phyloP scores from a whole-genome alignment of 2,888 invertebrate genomes.

The Baronia brevicornis region DNA sequence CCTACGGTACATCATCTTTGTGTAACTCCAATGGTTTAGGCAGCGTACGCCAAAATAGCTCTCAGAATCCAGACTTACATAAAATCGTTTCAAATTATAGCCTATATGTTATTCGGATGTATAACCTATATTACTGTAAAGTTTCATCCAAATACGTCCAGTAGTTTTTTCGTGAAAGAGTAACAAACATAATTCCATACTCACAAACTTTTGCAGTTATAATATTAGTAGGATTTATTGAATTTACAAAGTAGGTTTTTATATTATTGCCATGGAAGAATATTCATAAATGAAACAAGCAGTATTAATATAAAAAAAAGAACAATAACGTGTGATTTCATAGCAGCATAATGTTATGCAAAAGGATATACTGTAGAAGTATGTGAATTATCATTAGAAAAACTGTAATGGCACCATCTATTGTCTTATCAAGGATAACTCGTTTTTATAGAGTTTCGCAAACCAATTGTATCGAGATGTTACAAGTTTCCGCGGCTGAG shows the following conservation, averaged over 20 bases:
- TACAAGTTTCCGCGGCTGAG: conserved; percentile 51
- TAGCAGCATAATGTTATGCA: conserved; percentile 28
- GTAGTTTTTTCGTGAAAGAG: too few relatives aligned
- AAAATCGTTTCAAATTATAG: too few relatives aligned
- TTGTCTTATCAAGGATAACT: conserved; percentile 66
- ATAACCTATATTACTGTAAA: too few relatives aligned
- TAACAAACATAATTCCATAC: too few relatives aligned
- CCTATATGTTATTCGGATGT: too few relatives aligned
- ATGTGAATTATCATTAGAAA: conserved; percentile 59
- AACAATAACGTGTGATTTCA: conserved; percentile 22
- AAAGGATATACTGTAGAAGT: conserved; percentile 45
- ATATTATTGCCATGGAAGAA: conserved; percentile 11
- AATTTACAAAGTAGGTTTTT: conserved; percentile 4
- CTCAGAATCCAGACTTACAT: too few relatives aligned
- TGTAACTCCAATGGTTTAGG: too few relatives aligned
- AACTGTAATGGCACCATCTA: conserved; percentile 50
- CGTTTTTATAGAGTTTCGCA: conserved; percentile 50
- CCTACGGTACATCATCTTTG: too few relatives aligned
- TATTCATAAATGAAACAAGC: conserved; percentile 9
- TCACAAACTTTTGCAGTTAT: too few relatives aligned
- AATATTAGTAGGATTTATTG: too few relatives aligned
- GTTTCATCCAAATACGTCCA: too few relatives aligned
- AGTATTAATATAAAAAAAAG: conserved; percentile 13
- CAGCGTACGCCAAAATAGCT: too few relatives aligned
- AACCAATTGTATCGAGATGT: conserved; percentile 35